Conservation (phyloP, 2,888 invertebrate species). For the Muscina levida region DNA sequence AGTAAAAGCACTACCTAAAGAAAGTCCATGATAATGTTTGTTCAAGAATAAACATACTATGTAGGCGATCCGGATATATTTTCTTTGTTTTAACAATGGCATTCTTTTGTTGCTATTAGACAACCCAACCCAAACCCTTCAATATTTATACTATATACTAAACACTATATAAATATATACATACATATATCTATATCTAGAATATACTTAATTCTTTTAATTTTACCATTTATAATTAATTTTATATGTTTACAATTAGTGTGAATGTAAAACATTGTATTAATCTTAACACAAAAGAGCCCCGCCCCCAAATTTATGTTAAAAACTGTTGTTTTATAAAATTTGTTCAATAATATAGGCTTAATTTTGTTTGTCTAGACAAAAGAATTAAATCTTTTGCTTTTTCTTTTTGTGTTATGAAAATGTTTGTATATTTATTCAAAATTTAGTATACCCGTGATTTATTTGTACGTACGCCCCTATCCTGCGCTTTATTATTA, state of each 20-base stretch:
- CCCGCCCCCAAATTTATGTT: slow-evolving; percentile 25
- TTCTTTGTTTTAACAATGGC: no score
- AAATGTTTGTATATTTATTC: slow-evolving; percentile 77
- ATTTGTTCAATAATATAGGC: slow-evolving; percentile 35
- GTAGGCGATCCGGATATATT: no score
- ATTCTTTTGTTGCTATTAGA: no score
- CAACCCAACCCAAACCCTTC: no score
- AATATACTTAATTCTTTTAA: slow-evolving; percentile 51
- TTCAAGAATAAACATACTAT: no score
- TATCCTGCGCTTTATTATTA: slow-evolving; percentile 28
- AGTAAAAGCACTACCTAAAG: no score
- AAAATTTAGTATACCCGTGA: slow-evolving; percentile 47
- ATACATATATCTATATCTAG: slow-evolving; percentile 28
- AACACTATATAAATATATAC: slow-evolving; percentile 27
- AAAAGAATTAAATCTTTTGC: no score
- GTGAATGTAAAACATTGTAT: slow-evolving; percentile 48
- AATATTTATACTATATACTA: neutral
- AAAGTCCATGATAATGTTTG: no score
- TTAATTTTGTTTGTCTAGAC: slow-evolving; percentile 22
- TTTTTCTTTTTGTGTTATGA: slow-evolving; percentile 67
- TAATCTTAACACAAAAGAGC: slow-evolving; percentile 33
- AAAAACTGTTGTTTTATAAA: slow-evolving; percentile 44
- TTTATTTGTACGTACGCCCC: slow-evolving; percentile 43
- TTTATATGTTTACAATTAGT: slow-evolving; percentile 50
- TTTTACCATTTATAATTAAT: slow-evolving; percentile 29